These are phyloP conservation scores for Steromphala cineraria DNA, from an alignment of 2,888 invertebrate species.

Conservation along the genomic window DNA sequence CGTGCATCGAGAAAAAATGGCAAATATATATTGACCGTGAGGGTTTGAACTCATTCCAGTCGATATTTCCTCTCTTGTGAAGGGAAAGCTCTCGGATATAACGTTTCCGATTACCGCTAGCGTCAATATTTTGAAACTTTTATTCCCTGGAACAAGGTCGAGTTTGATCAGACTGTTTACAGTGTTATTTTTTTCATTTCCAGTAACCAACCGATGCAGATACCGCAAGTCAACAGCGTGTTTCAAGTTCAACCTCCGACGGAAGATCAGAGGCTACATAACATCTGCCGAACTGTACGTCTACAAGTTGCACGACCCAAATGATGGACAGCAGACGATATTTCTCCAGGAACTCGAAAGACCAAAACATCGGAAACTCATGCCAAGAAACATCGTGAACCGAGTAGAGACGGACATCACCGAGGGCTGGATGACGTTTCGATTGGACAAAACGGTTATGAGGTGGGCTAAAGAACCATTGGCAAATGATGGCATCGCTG, in stretches of 20 bases:
- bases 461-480: slow-evolving; percentile 56
- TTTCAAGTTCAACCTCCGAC: slow-evolving; percentile 54
- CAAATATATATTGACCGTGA: no score
- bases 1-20: no score
- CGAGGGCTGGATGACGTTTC: slow-evolving; percentile 62
- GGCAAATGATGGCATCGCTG: slow-evolving; percentile 51
- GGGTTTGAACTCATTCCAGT: no score
- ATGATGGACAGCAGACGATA: slow-evolving; percentile 57
- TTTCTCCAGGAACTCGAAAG: slow-evolving; percentile 51
- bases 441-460: slow-evolving; percentile 49
- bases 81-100: no score
- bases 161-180: no score
- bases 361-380: slow-evolving; percentile 30
- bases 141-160: no score
- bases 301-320: slow-evolving; percentile 59
- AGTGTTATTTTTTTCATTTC: no score
- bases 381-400: slow-evolving; percentile 50
- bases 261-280: slow-evolving; percentile 47
- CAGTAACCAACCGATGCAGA: slow-evolving; percentile 50
- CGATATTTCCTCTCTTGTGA: no score
- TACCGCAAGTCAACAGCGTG: slow-evolving; percentile 52
- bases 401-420: slow-evolving; percentile 52
- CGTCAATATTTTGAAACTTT: no score
- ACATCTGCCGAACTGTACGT: slow-evolving; percentile 58
- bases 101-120: no score